Percentiles rank a stretch among this genome's conserved stretches.
phyloP scores from a whole-genome alignment of 2,113 vertebrate species.

The Pogona vitticeps region DNA sequence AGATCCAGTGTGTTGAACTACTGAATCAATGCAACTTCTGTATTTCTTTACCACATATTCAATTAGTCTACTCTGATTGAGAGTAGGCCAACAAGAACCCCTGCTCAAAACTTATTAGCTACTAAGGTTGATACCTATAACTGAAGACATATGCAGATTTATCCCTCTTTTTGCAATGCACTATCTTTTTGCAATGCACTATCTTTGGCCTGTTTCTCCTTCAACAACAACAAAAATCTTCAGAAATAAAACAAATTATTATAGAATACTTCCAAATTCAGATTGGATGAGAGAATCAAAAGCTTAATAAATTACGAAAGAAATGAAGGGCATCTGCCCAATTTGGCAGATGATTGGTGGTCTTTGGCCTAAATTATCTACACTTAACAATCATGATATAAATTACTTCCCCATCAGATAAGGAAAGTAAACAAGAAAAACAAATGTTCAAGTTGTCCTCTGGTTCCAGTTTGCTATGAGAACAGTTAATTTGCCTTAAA shows the following conservation, averaged over 20 bases:
- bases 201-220: no score
- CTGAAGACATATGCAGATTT: constrained; percentile 17
- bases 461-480: constrained; percentile 35
- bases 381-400: constrained; percentile 41
- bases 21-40: no score
- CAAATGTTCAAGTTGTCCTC: not conserved
- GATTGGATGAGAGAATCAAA: constrained; percentile 56
- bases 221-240: no score
- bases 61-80: no score
- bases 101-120: not conserved
- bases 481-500: constrained; percentile 22
- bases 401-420: constrained; percentile 42
- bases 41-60: no score
- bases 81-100: no score
- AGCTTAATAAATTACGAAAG: constrained; percentile 55
- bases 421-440: constrained; percentile 42
- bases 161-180: no score
- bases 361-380: constrained; percentile 30
- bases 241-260: no score
- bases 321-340: constrained; percentile 56
- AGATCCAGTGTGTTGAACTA: not conserved
- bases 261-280: constrained; percentile 23
- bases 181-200: no score
- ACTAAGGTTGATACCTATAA: not conserved
- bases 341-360: constrained; percentile 65